A percentile compares a stretch with the other conserved stretches of the same genome.
Evolutionary conservation across 1,140 invertebrate species (phyloP).

Genomic region (Drosophila mojavensis): DNA sequence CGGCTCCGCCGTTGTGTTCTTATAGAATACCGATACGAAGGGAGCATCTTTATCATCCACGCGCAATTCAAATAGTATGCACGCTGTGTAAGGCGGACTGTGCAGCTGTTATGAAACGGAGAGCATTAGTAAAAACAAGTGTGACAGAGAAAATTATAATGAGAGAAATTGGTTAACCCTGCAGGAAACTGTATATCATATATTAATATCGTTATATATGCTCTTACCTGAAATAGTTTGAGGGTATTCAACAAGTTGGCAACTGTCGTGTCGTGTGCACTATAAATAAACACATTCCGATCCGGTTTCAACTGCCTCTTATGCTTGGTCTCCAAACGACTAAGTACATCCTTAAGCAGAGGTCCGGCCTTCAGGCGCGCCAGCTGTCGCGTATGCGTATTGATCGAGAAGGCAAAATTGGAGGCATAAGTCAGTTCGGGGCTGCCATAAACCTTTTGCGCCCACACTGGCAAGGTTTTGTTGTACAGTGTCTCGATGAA

Average conservation of each 20-base stretch:
- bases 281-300: conserved; percentile 90
- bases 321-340: conserved; percentile 86
- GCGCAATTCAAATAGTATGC: conserved; percentile 90
- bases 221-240: conserved; percentile 87
- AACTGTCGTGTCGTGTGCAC: conserved; percentile 93
- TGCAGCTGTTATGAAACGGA: conserved; percentile 79
- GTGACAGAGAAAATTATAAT: no score
- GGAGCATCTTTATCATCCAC: conserved; percentile 75
- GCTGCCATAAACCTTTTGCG: conserved; percentile 85
- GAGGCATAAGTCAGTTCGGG: conserved; percentile 85
- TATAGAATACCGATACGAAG: conserved; percentile 86
- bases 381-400: conserved; percentile 85
- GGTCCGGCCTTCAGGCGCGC: conserved; percentile 87
- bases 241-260: conserved; percentile 90
- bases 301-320: conserved; percentile 82
- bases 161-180: no score
- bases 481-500: conserved; percentile 90
- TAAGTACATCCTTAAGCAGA: conserved; percentile 87
- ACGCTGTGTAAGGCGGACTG: conserved; percentile 89
- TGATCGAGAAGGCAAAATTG: conserved; percentile 85
- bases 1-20: conserved; percentile 86
- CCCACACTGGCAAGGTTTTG: conserved; percentile 88
- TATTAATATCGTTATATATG: background rate
- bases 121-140: background rate
- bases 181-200: no score